Base-by-base conservation (phyloP, 35 echinoderm and acorn worm genomes). In the Anneissia japonica region DNA sequence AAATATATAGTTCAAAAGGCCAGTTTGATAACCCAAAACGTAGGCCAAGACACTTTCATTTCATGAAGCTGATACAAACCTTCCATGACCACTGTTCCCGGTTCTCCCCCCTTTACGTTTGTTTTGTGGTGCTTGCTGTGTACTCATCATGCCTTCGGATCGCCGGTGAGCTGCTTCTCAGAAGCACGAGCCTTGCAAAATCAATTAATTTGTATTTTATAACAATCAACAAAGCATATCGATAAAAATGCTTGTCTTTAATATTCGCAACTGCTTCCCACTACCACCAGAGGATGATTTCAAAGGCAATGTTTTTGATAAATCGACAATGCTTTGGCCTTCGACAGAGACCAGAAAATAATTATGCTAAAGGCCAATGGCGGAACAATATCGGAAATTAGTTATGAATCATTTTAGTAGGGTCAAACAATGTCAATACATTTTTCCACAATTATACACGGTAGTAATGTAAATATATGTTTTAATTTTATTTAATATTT, bases 291-390 rank as follows among this genome's bases (percentile, higher is more conserved):
- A 64, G 51, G 26, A 64, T 64, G 51, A 64, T 26, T 64, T 64
- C 19, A 64, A 64, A 64, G 51, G 51, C 51, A 64, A 64, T 64
- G 51, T 64, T 64, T 64, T 64, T 6, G 51, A 64, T 64, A 9
- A 64, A 64, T 64, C 51, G 51, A 64, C 51, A 64, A 64, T 64
- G 51, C 51, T 64, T 64, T 64, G 51, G 51, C 51, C 51, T 64
- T 64, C 51, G 51, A 64, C 51, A 23, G 51, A 64, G 51, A 64
- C 51, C 51, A 64, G 26, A 64, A 64, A 16, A 64, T 64, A n/a
- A n/a, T n/a, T n/a, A 64, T 64, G 51, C 51, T 64, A 64, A 64
- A 64, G 51, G 51, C 51, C 51, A 64, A 64, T 64, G 51, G 51
- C 51, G 51, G 51, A 64, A 23, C 19, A 26, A 64, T 64, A 64